Conservation (phyloP, 2,113 vertebrate genomes). For the Actinemys pallida region DNA sequence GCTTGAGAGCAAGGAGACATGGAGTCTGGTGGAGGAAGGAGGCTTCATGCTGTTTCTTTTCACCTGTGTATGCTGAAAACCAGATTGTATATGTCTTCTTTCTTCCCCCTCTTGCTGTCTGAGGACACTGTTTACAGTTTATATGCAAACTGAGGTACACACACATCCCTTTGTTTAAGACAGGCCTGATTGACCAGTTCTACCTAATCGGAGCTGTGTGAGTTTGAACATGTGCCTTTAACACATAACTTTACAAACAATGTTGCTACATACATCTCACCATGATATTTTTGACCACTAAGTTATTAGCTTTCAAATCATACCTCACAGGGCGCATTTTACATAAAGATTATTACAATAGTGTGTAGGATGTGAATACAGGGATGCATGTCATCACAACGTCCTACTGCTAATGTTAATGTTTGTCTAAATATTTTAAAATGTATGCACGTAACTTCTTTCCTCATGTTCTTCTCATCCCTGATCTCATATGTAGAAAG, state of each 20-base stretch:
- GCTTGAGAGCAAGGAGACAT: no score
- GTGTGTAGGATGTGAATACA: background rate
- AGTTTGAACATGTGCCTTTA: background rate
- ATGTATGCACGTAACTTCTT: background rate
- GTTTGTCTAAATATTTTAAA: background rate
- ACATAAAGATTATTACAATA: background rate
- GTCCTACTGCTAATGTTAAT: background rate
- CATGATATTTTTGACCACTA: background rate
- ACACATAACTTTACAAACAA: background rate
- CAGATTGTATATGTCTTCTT: background rate
- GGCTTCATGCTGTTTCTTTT: no score
- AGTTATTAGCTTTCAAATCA: background rate
- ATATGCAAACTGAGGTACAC: background rate
- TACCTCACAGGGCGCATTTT: background rate
- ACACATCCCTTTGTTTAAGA: background rate
- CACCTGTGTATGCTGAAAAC: no score
- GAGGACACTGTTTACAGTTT: background rate
- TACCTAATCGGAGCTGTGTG: background rate
- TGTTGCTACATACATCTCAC: background rate
- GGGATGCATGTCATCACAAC: background rate
- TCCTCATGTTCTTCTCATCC: background rate
- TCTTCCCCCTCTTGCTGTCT: background rate
- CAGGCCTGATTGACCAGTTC: background rate
- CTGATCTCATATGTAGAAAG: background rate
- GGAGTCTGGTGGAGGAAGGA: no score